These are phyloP conservation scores for Bolinopsis microptera DNA, from an alignment of 37 sponge, comb jelly and placozoan genomes.

Conservation along the genomic window DNA sequence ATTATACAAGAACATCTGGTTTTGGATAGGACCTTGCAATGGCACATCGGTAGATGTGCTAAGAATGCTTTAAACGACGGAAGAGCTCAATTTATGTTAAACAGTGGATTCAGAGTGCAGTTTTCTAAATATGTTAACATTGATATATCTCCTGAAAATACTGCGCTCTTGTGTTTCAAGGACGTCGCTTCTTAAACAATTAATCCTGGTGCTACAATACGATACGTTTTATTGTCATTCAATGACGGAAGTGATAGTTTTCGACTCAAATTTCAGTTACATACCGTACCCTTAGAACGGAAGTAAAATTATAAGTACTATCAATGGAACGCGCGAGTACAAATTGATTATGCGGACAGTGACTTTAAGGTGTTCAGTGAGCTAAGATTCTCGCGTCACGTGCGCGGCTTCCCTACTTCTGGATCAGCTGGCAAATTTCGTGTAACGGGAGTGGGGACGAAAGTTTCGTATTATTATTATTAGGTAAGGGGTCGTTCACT, in stretches of 20 bases:
- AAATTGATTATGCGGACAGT: not conserved
- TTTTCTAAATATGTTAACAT: not conserved
- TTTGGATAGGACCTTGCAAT: not conserved
- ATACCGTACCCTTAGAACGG: not conserved
- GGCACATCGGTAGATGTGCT: slow-evolving; percentile 42
- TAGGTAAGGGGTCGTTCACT: no score
- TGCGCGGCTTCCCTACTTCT: no score
- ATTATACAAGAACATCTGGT: not conserved
- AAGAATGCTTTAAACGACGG: slow-evolving; percentile 22
- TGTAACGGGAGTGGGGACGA: no score
- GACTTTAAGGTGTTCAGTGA: not conserved
- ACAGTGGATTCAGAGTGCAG: not conserved
- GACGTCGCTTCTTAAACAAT: not conserved
- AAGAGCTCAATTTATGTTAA: not conserved
- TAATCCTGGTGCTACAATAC: not conserved
- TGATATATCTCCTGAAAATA: slow-evolving; percentile 25
- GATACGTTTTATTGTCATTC: not conserved
- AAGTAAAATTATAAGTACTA: not conserved
- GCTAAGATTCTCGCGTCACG: not conserved
- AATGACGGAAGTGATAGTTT: not conserved
- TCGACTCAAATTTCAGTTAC: not conserved
- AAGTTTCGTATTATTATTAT: no score
- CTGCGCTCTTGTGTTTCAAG: not conserved
- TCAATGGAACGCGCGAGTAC: not conserved
- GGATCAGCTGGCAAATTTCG: no score